These are phyloP conservation scores for Ciconia maguari DNA, from an alignment of 2,113 vertebrate genomes.

Conservation along the genomic window DNA sequence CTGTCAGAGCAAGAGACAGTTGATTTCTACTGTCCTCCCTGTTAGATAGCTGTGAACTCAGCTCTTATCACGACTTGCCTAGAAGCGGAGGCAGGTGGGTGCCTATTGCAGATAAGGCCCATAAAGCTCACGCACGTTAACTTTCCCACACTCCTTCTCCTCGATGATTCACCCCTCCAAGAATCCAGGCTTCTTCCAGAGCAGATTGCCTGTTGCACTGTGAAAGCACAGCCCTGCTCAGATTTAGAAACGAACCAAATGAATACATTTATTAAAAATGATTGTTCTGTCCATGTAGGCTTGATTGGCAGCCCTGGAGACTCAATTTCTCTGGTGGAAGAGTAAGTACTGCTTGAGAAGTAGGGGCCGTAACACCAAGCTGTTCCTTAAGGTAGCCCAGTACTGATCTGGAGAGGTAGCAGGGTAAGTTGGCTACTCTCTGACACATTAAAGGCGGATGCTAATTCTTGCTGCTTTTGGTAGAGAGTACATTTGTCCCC, in stretches of 20 bases:
- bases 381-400: not conserved
- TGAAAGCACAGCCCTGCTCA: conserved; percentile 15
- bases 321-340: not conserved
- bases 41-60: not conserved
- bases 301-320: not conserved
- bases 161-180: not conserved
- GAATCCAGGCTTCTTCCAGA: not conserved
- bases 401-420: not conserved
- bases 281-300: not conserved
- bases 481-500: not conserved
- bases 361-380: not conserved
- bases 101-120: not conserved
- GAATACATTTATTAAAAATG: not conserved
- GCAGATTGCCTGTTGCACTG: not conserved
- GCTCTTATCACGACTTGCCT: not conserved
- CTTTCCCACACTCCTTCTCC: not conserved
- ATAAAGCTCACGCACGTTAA: not conserved
- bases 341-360: not conserved
- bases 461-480: not conserved
- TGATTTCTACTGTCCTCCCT: not conserved
- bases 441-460: not conserved
- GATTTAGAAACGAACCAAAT: conserved; percentile 10
- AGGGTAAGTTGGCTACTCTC: not conserved
- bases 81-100: not conserved
- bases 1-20: not conserved